Base-by-base conservation (phyloP, 2,113 vertebrate genomes). In the Leptobrachium leishanense region DNA sequence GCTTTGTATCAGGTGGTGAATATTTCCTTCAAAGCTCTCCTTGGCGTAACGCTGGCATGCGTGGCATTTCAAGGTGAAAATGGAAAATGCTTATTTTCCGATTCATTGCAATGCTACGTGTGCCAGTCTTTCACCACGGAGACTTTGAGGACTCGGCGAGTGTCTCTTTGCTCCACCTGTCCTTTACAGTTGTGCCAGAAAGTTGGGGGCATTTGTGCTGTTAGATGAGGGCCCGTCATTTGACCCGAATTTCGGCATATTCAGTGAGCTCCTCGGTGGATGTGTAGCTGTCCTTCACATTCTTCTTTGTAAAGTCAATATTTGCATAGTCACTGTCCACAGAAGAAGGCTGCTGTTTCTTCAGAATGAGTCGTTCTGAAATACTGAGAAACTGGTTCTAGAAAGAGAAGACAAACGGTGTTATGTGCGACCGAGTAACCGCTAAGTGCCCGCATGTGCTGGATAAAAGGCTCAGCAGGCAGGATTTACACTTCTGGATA, bases 201-300 rank as follows among this genome's bases (percentile, higher is more conserved):
- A 5, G 55, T 41, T 70, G 44, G 40, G 1, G 13, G 1, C 70
- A 62, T 73, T 80, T 80, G 77, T 68, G 77, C 77, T 80, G 77
- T 74, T 80, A 80, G 77, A 80, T 80, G 63, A 80, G 62, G 54
- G 77, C 50, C 64, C 71, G 77, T 90, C 87, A 91, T 83, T 91
- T 91, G 85, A 88, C 88, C 0, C 89, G 88, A 77, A 91, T 91
- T 65, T 91, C 90, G 0, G 90, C 90, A 0, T 90, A 90, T 81
- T 91, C 89, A 0, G 89, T 88, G 8, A 91, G 84, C 59, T 91
- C 90, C 74, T 91, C 90, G 0, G 90, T 88, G 84, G 87, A 85
- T 78, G 90, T 89, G 79, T 85, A 91, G 86, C 85, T 90, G 84
- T 91, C 88, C 83, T 86, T 89, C 68, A 87, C 88, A 79, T 87